Percentiles rank a stretch among this genome's conserved stretches.
phyloP scores from a whole-genome alignment of 2,113 vertebrate genomes.

The Pterocles orientalis region DNA sequence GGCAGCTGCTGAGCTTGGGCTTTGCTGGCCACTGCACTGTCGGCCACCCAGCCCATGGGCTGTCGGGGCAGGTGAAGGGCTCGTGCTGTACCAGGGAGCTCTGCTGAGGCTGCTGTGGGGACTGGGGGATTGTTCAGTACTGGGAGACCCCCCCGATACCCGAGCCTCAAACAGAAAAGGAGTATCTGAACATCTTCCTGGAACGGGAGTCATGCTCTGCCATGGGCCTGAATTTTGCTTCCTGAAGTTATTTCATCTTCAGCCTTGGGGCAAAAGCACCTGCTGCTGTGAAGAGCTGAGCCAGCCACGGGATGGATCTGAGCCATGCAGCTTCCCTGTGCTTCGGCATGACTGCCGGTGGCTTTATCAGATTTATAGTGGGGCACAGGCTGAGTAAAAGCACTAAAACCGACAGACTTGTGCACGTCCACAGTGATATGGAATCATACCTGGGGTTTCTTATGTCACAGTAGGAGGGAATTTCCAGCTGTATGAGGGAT shows the following conservation, averaged over 20 bases:
- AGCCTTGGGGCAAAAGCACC: not conserved
- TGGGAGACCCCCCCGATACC: not conserved
- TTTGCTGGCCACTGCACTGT: not conserved
- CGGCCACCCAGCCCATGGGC: fast-evolving
- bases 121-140: fast-evolving
- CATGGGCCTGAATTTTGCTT: not conserved
- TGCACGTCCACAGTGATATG: too few relatives aligned
- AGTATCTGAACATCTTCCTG: not conserved
- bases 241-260: not conserved
- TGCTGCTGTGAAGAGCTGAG: not conserved
- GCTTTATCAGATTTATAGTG: fast-evolving
- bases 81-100: not conserved
- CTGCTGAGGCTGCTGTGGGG: not conserved
- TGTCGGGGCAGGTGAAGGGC: fast-evolving
- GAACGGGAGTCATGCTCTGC: not conserved
- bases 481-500: not conserved
- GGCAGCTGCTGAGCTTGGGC: not conserved
- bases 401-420: not conserved
- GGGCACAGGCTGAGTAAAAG: not conserved
- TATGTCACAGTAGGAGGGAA: not conserved
- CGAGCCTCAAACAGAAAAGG: fast-evolving
- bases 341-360: not conserved
- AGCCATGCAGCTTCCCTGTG: not conserved
- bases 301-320: not conserved
- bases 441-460: not conserved